These are phyloP conservation scores for Polypterus bichir DNA, from an alignment of 2,113 vertebrate genomes.

Conservation along the genomic window DNA sequence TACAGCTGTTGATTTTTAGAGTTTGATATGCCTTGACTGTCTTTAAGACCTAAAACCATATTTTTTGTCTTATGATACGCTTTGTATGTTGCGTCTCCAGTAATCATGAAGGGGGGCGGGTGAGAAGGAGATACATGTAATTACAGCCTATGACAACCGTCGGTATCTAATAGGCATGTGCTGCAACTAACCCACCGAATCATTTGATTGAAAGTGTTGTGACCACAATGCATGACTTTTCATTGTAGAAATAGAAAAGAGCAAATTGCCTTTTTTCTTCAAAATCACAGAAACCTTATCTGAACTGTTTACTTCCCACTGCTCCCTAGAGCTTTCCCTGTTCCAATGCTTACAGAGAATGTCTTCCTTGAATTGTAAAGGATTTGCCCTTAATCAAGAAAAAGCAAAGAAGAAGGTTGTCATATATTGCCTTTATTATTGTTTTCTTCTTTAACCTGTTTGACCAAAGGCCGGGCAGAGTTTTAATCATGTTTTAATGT, in stretches of 20 bases:
- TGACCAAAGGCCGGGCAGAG: no score
- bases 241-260: slow-evolving; percentile 35
- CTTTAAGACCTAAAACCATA: no score
- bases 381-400: slow-evolving; percentile 38
- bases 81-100: no score
- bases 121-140: no score
- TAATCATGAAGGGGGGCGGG: no score
- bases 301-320: slow-evolving; percentile 31
- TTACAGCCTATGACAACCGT: slow-evolving; percentile 6
- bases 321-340: slow-evolving; percentile 30
- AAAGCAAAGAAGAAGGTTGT: neutral
- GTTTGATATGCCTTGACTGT: no score
- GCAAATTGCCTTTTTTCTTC: slow-evolving; percentile 30
- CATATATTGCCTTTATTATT: neutral
- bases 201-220: slow-evolving; percentile 36
- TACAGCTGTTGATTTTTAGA: no score
- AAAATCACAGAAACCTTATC: slow-evolving; percentile 33
- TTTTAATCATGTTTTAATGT: no score
- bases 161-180: slow-evolving; percentile 26
- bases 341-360: slow-evolving; percentile 26
- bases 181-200: slow-evolving; percentile 28
- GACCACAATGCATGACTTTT: slow-evolving; percentile 27
- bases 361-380: slow-evolving; percentile 32
- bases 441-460: neutral
- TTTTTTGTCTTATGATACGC: no score